phyloP scores from a whole-genome alignment of 2,797 vertebrate genomes.

The Poeciliopsis gracilis region DNA sequence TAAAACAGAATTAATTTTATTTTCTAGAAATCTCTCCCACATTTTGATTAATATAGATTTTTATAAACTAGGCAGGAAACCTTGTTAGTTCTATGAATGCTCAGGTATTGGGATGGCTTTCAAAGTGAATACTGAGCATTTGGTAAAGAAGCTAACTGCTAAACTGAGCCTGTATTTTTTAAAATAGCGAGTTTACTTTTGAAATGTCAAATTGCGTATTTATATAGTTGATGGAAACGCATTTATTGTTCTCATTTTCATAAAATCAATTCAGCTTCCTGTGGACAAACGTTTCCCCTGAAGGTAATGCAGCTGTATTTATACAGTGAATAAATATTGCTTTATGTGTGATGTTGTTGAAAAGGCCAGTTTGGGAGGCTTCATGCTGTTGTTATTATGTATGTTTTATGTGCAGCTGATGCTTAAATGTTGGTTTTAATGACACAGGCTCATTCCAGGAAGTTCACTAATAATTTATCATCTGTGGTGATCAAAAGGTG shows the following conservation, averaged over 20 bases:
- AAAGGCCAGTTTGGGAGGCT: neutral
- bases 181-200: neutral
- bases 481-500: slow-evolving; percentile 3
- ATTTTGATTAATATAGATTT: neutral
- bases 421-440: neutral
- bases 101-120: neutral
- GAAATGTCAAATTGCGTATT: too few species aligned
- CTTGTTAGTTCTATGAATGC: neutral
- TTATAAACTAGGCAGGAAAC: neutral
- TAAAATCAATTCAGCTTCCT: neutral
- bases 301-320: neutral
- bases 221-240: too few species aligned
- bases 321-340: neutral
- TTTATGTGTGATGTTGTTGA: neutral
- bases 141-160: neutral
- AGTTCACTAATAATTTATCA: slow-evolving; percentile 10
- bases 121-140: neutral
- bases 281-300: neutral
- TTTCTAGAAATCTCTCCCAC: neutral
- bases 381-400: neutral
- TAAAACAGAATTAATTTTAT: neutral
- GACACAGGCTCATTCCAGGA: neutral
- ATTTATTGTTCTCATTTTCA: neutral
- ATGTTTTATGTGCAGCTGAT: neutral
- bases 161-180: neutral